Percentiles rank a stretch among this genome's conserved stretches.
phyloP scores from a whole-genome alignment of 2,113 vertebrate species.

The Trichomycterus rosablanca region DNA sequence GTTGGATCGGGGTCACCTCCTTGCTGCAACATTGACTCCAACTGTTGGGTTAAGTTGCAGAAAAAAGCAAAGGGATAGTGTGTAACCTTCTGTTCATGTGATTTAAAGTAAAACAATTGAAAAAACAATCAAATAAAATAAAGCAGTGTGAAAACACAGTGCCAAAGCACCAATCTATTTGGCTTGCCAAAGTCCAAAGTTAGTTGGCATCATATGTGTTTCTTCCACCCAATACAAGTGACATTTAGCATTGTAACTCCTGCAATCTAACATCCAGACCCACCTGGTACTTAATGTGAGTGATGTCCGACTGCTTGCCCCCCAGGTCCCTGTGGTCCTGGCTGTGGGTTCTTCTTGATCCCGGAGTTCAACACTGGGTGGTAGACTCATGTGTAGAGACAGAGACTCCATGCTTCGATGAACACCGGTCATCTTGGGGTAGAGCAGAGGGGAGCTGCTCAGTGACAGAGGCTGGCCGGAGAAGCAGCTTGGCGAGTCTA shows the following conservation, averaged over 20 bases:
- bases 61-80: no score
- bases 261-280: background rate
- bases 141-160: no score
- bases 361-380: conserved; percentile 59
- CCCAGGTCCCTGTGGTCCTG: conserved; percentile 63
- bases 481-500: conserved; percentile 89
- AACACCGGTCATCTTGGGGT: conserved; percentile 83
- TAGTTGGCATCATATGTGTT: no score
- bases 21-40: no score
- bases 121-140: no score
- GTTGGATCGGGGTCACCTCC: no score
- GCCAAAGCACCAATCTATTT: no score
- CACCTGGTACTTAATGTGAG: conserved; percentile 61
- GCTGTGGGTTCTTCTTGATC: conserved; percentile 46
- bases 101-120: no score
- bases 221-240: no score
- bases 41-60: no score
- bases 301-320: conserved; percentile 60
- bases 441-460: conserved; percentile 80
- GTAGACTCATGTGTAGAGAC: conserved; percentile 90
- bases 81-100: no score
- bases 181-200: no score
- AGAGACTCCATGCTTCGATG: conserved; percentile 97
- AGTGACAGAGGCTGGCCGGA: conserved; percentile 80
- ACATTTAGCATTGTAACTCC: background rate